Evolutionary conservation across 2,888 invertebrate genomes (phyloP).

Genomic region (Sturmia bella): DNA sequence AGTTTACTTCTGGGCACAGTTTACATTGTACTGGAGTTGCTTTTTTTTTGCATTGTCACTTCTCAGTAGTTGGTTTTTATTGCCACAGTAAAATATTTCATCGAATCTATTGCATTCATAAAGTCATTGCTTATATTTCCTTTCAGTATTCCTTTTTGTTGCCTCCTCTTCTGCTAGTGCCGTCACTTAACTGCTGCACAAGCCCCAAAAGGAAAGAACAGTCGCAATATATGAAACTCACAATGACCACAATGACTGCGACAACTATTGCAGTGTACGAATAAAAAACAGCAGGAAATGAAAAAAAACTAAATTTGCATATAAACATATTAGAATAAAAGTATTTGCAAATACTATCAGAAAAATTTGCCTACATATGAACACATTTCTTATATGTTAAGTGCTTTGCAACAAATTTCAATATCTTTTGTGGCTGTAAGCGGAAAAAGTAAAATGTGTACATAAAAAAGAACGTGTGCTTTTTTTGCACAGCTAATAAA

Average conservation of each 20-base stretch:
- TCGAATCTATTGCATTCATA: conserved; percentile 62
- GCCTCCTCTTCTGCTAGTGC: background rate
- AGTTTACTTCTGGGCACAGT: conserved; percentile 41
- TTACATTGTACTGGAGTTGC: conserved; percentile 6
- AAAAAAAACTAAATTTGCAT: conserved; percentile 22
- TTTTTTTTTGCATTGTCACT: conserved; percentile 25
- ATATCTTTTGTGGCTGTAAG: background rate
- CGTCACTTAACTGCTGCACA: too few relatives aligned
- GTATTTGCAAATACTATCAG: background rate
- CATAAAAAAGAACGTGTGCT: too few relatives aligned
- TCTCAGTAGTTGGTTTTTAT: conserved; percentile 46
- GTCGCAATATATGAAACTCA: conserved; percentile 43
- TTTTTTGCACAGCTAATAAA: too few relatives aligned
- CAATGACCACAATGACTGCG: conserved; percentile 33
- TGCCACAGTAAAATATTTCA: conserved; percentile 58
- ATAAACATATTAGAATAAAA: conserved; percentile 16
- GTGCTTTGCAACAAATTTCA: background rate
- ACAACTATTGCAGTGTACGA: conserved; percentile 30
- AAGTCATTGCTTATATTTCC: conserved; percentile 58
- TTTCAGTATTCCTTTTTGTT: conserved; percentile 8
- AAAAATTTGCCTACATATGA: background rate
- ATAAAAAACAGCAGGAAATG: conserved; percentile 42
- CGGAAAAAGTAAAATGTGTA: background rate
- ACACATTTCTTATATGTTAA: conserved; percentile 13
- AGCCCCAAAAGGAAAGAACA: background rate